A percentile compares a stretch with the other conserved stretches of the same genome.
Evolutionary conservation across 2,888 invertebrate species (phyloP).

Genomic region (Cacoxenus indagator): DNA sequence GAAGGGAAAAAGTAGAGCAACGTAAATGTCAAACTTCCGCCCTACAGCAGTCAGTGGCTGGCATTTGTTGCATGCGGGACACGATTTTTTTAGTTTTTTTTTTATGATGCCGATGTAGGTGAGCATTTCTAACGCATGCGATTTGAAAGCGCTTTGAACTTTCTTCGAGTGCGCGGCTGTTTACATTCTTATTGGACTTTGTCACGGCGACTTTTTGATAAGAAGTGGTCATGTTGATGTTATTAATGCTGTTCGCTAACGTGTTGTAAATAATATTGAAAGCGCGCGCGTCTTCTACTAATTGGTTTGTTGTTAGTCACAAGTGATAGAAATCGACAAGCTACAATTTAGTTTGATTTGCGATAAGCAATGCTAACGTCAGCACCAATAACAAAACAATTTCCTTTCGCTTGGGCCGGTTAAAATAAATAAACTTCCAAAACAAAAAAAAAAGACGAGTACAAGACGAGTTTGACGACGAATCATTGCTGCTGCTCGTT

Average conservation of each 20-base stretch:
- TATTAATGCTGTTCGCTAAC: neutral
- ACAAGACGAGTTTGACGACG: no score
- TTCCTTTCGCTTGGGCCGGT: no score
- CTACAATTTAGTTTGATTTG: slow-evolving; percentile 20
- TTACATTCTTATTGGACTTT: slow-evolving; percentile 13
- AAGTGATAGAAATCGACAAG: slow-evolving; percentile 20
- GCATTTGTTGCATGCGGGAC: slow-evolving; percentile 5
- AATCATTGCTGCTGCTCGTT: no score
- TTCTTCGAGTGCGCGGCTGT: neutral
- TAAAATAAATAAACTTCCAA: no score
- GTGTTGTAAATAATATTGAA: no score
- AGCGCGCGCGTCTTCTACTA: neutral
- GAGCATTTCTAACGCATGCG: neutral
- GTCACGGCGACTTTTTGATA: slow-evolving; percentile 11
- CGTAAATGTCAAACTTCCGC: slow-evolving; percentile 25
- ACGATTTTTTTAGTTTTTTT: neutral
- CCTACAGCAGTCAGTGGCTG: neutral
- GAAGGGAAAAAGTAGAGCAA: neutral
- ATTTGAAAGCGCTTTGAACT: no score
- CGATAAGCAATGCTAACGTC: slow-evolving; percentile 1
- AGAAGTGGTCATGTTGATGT: slow-evolving; percentile 1
- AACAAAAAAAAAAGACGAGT: no score
- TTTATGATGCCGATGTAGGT: neutral
- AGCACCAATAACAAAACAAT: neutral
- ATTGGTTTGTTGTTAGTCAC: neutral